Base-by-base conservation (phyloP, 2,888 invertebrate species). In the Acleris holmiana region DNA sequence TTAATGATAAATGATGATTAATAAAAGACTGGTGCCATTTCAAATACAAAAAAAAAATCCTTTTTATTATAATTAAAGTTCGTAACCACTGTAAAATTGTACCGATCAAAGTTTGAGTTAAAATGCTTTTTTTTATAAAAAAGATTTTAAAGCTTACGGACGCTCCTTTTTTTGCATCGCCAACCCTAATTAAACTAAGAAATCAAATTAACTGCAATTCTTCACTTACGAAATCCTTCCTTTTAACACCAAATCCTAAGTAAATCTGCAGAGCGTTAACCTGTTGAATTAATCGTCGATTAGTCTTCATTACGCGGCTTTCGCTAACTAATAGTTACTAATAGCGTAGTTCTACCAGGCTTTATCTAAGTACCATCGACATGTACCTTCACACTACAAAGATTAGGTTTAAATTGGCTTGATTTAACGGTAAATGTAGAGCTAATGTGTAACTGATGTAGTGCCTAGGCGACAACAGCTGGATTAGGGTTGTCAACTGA, bases 281-380 rank as follows among this genome's bases (percentile, higher is more conserved):
- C 89, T 89, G 89, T 88, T 88, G 89, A 85, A 83, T 89, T 87
- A 89, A 89, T 85, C 76, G 78, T 80, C 89, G 83, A 89, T 89
- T 89, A 87, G 80, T 89, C 89, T 86, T 83, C 81, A 88, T 89
- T 89, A 85, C 66, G 53, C 61, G 75, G 79, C 78, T 82, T 79
- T 81, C 75, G 74, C 73, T 73, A 73, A 76, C 82, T 90, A 90
- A 90, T 86, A 84, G 87, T 86, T 83, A 89, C 88, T 86, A 88
- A 90, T 90, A 85, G 86, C 83, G 76, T 74, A 71, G 35, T 35
- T 35, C 74, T 72, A 71, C 67, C 58, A 67, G 72, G 73, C 73
- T 71, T 61, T 48, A 76, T 80, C 77, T 84, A 78, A 82, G 73
- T 71, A 78, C 71, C 81, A 81, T 69, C 63, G 1, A 19, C 46